Evolutionary conservation across 2,113 vertebrate species (phyloP), one percentile per base, ranked within the genome.

Genomic region (Nicator chloris): DNA sequence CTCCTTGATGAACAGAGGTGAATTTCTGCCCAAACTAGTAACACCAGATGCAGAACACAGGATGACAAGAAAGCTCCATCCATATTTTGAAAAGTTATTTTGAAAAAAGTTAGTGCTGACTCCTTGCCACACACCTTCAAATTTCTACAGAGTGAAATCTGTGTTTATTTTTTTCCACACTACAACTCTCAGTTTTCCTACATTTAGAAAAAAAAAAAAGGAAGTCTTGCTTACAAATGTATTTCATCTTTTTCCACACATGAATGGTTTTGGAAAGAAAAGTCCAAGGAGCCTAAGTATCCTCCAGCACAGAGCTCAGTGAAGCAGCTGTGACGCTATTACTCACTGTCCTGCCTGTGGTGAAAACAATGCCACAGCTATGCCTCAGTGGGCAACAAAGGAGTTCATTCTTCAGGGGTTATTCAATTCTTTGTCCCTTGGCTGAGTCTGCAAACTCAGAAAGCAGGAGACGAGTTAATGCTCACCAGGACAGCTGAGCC

Each of bases 351-450:
- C 88, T 70, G 82, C 90, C 82, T 2, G 0, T 94, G 84, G 82
- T 92, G 91, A 92, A 91, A 95, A 95, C 95, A 96, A 95, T 87
- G 91, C 93, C 92, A 90, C 82, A 82, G 96, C 93, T 90, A 95
- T 94, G 96, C 91, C 93, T 96, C 56, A 14, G 85, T 92, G 91
- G 93, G 82, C 95, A 88, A 95, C 90, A 94, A 86, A 95, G 71
- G 39, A 93, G 93, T 75, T 87, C 86, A 95, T 87, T 95, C 88
- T 91, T 82, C 93, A 82, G 40, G 76, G 51, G 79, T 86, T 94
- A 93, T 84, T 93, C 92, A 81, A 24, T 79, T 78, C 80, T 88
- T 86, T 92, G 83, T 71, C 61, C 61, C 80, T 79, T 73, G 78
- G 73, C 84, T 71, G 59, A 92, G 64, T 54, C 86, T 70, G 82